Percentiles rank a stretch among this genome's conserved stretches.
Evolutionary conservation across 1,140 invertebrate genomes (phyloP).

Genomic region (Trichoplusia ni): DNA sequence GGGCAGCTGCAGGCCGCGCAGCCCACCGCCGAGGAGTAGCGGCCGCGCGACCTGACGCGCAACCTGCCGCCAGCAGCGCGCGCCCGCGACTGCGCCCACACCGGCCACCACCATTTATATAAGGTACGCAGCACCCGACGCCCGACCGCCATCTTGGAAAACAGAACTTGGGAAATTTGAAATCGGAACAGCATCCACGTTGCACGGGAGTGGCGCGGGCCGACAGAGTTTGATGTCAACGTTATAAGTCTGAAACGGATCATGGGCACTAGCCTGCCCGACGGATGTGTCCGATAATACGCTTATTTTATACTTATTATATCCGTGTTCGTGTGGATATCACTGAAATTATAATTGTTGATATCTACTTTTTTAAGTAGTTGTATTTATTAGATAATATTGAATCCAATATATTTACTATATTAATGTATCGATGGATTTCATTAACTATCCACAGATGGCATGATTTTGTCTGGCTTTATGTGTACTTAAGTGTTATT

Average conservation of each 20-base stretch:
- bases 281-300: slow-evolving; percentile 75
- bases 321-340: slow-evolving; percentile 71
- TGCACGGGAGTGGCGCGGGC: slow-evolving; percentile 2
- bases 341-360: slow-evolving; percentile 62
- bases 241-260: slow-evolving; percentile 74
- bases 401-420: slow-evolving; percentile 41
- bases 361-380: slow-evolving; percentile 68
- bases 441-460: slow-evolving; percentile 25
- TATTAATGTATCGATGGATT: slow-evolving; percentile 29
- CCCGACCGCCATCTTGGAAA: too few relatives aligned
- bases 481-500: slow-evolving; percentile 6
- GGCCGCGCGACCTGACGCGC: neutral
- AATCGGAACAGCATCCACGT: too few relatives aligned
- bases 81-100: too few relatives aligned
- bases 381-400: slow-evolving; percentile 50
- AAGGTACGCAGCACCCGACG: too few relatives aligned
- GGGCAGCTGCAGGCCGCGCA: slow-evolving; percentile 36
- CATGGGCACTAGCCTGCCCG: slow-evolving; percentile 53
- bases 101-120: too few relatives aligned
- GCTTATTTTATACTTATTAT: slow-evolving; percentile 79
- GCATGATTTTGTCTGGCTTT: slow-evolving; percentile 11
- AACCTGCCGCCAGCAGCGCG: neutral
- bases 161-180: too few relatives aligned
- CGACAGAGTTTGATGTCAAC: slow-evolving; percentile 49
- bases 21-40: slow-evolving; percentile 52